phyloP scores from a whole-genome alignment of 2,888 invertebrate species.

The Chymomyza caudatula region DNA sequence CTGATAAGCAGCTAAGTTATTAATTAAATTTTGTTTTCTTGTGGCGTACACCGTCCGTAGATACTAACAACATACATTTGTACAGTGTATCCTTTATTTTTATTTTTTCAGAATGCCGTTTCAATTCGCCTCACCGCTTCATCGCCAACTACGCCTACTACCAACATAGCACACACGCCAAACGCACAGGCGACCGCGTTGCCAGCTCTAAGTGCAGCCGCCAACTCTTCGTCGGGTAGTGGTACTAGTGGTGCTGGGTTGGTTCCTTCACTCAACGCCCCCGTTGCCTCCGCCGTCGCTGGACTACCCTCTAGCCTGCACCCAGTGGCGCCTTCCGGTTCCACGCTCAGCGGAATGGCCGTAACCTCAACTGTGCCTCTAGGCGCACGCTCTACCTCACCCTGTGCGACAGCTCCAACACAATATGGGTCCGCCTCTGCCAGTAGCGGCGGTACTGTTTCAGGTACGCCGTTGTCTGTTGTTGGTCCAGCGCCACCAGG shows the following conservation, averaged over 20 bases:
- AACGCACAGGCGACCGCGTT: slow-evolving; percentile 56
- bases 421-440: slow-evolving; percentile 75
- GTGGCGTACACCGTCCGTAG: slow-evolving; percentile 35
- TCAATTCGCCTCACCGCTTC: slow-evolving; percentile 86
- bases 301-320: slow-evolving; percentile 26
- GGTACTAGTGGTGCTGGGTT: slow-evolving; percentile 10
- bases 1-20: slow-evolving; percentile 67
- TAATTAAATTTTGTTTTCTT: slow-evolving; percentile 64
- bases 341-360: slow-evolving; percentile 74
- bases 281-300: slow-evolving; percentile 58
- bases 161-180: slow-evolving; percentile 78
- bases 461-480: slow-evolving; percentile 49
- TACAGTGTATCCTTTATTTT: slow-evolving; percentile 2
- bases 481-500: slow-evolving; percentile 79
- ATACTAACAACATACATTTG: slow-evolving; percentile 5
- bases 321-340: slow-evolving; percentile 25
- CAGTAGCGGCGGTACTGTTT: slow-evolving; percentile 46
- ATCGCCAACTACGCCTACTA: slow-evolving; percentile 80
- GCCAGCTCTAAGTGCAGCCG: slow-evolving; percentile 39
- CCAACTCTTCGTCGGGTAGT: background rate
- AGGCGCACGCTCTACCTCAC: slow-evolving; percentile 80
- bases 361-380: slow-evolving; percentile 80
- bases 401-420: slow-evolving; percentile 79
- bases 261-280: slow-evolving; percentile 54
- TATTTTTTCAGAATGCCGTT: slow-evolving; percentile 79